Conservation (phyloP, 2,113 vertebrate genomes). For the Cheirogaleus medius region DNA sequence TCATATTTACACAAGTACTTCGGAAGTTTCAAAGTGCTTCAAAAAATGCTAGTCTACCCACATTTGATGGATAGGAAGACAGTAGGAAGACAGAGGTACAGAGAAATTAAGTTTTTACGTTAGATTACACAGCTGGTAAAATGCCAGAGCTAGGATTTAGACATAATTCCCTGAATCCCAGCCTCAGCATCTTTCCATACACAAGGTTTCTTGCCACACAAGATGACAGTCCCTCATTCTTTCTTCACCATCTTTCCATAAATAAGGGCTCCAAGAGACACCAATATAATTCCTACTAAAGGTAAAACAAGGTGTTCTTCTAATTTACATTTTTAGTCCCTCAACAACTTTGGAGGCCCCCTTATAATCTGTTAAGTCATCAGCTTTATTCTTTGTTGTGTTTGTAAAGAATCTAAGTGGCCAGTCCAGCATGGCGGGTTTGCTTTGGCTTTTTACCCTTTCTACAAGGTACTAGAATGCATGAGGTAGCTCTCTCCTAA, state of each 20-base stretch:
- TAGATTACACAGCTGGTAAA: neutral
- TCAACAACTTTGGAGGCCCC: too few species aligned
- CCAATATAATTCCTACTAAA: neutral
- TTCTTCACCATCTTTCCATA: neutral
- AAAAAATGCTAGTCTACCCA: neutral
- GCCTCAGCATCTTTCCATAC: neutral
- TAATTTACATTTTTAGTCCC: neutral
- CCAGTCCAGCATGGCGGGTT: neutral
- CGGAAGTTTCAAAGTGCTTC: neutral
- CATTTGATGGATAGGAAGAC: neutral
- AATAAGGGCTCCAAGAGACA: neutral
- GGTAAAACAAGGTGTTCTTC: neutral
- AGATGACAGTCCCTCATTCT: rapidly evolving
- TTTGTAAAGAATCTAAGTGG: neutral
- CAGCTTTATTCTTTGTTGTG: neutral
- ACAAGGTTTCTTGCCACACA: neutral
- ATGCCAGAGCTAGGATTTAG: neutral
- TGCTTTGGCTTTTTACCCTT: neutral
- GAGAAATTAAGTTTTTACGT: neutral
- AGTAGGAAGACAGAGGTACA: neutral
- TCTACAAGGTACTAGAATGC: neutral
- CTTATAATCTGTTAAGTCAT: neutral
- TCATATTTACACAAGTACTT: neutral
- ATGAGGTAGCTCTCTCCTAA: neutral
- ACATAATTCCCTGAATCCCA: neutral